Evolutionary conservation across 2,797 vertebrate species (phyloP).

Genomic region (Chaunax sp.): DNA sequence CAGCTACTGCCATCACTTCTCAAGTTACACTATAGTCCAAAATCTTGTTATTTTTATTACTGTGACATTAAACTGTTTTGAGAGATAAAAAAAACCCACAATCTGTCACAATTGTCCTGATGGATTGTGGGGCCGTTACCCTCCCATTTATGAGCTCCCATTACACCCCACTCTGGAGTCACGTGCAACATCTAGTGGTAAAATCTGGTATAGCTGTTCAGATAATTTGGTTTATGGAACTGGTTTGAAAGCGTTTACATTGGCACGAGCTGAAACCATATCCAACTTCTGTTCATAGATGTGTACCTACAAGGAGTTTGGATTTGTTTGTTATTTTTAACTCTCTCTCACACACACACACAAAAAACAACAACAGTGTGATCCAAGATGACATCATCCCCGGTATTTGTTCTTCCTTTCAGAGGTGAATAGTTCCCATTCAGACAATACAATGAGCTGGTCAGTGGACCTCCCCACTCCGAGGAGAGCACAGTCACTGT

Average conservation of each 20-base stretch:
- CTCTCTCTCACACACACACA: neutral
- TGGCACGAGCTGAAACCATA: conserved; percentile 18
- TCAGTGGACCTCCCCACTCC: conserved; percentile 24
- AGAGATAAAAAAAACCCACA: too few species aligned
- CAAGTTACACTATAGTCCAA: too few species aligned
- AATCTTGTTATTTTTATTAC: too few species aligned
- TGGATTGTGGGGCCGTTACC: too few species aligned
- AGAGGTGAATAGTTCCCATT: conserved; percentile 64
- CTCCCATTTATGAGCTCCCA: too few species aligned
- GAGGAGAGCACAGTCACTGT: conserved; percentile 50
- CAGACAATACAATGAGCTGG: conserved; percentile 40
- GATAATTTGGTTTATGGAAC: neutral
- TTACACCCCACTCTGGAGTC: too few species aligned
- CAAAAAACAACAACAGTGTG: conserved; percentile 5
- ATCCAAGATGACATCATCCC: conserved; percentile 47
- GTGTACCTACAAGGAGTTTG: neutral
- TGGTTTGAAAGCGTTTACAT: neutral
- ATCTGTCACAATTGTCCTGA: too few species aligned
- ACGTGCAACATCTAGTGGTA: too few species aligned
- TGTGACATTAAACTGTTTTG: too few species aligned
- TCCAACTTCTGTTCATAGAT: conserved; percentile 1
- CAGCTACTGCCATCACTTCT: neutral
- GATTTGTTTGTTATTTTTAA: too few species aligned
- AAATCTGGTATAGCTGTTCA: neutral
- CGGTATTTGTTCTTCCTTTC: conserved; percentile 35